phyloP scores from a whole-genome alignment of 2,113 vertebrate genomes.

The Eudorcas thomsonii region DNA sequence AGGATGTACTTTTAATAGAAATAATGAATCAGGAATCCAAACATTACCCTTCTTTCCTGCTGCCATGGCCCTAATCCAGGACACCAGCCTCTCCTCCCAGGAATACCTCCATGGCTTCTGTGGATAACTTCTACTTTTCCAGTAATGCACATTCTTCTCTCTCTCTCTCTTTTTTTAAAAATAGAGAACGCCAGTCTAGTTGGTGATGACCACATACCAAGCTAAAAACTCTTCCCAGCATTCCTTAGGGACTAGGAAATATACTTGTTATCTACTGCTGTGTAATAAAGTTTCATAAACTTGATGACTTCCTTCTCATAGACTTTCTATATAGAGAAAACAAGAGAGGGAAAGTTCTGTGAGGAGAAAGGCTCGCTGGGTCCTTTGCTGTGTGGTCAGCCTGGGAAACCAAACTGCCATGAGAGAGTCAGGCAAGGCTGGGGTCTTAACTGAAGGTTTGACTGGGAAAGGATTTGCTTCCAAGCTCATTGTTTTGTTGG shows the following conservation, averaged over 20 bases:
- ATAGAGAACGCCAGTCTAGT: not conserved
- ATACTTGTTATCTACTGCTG: not conserved
- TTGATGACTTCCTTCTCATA: not conserved
- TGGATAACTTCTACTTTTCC: not conserved
- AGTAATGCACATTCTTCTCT: not conserved
- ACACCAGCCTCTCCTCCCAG: not conserved
- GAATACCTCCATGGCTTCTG: not conserved
- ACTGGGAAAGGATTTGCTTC: not conserved
- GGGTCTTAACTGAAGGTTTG: not conserved
- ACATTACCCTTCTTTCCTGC: not conserved
- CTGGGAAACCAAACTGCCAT: not conserved
- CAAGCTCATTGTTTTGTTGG: not conserved
- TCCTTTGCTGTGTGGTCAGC: not conserved
- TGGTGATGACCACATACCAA: not conserved
- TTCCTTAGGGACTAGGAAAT: not conserved
- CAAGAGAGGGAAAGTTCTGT: not conserved
- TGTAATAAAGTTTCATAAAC: not conserved
- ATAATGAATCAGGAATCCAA: not conserved
- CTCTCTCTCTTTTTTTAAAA: not conserved
- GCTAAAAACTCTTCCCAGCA: not conserved
- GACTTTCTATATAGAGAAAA: not conserved
- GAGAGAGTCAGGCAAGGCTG: not conserved
- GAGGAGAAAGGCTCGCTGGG: not conserved
- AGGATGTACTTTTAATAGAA: not conserved
- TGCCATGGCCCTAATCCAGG: accelerated